Evolutionary conservation across 2,113 vertebrate species (phyloP), one percentile per base, ranked within the genome.

Genomic region (Poeciliopsis turrubarensis): DNA sequence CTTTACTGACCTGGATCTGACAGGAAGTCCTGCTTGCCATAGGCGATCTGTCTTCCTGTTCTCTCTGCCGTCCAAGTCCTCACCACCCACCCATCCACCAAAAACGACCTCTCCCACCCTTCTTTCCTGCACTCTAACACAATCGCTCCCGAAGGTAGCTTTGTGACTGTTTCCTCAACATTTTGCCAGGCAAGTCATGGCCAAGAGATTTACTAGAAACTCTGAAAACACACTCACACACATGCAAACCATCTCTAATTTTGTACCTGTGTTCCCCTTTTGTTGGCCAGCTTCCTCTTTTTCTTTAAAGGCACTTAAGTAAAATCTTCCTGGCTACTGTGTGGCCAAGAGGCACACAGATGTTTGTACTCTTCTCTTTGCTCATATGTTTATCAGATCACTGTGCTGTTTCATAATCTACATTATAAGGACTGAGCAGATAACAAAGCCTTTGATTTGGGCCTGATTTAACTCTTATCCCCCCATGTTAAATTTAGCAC

Each of bases 21-120:
- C 87, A 94, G 94, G 92, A 95, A 95, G 91, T 93, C 87, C 91
- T 80, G 82, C 85, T 92, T 78, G 93, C 94, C 91, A 92, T 83
- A 86, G 93, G 93, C 93, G 57, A 93, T 94, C 84, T 32, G 76
- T 90, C 91, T 95, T 94, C 93, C 94, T 94, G 93, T 89, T 92
- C 86, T 73, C 70, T 75, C 70, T 70, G 84, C 79, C 26, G n/a
- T 89, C 71, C 84, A 80, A 86, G 65, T 73, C 78, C 78, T 78
- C 77, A 64, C 79, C 70, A 73, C 73, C 87, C 81, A 84, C 74
- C 74, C 70, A 75, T 78, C 60, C 47, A 76, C 83, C 74, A 61
- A 65, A 72, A 70, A 75, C 47, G 0, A 73, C 65, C 79, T 47
- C 62, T 60, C 70, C 13, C 47, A 54, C 66, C 80, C 70, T 75